Percentiles rank a stretch among this genome's conserved stretches.
phyloP scores from a whole-genome alignment of 2,113 vertebrate genomes.

The Siniperca knerii region DNA sequence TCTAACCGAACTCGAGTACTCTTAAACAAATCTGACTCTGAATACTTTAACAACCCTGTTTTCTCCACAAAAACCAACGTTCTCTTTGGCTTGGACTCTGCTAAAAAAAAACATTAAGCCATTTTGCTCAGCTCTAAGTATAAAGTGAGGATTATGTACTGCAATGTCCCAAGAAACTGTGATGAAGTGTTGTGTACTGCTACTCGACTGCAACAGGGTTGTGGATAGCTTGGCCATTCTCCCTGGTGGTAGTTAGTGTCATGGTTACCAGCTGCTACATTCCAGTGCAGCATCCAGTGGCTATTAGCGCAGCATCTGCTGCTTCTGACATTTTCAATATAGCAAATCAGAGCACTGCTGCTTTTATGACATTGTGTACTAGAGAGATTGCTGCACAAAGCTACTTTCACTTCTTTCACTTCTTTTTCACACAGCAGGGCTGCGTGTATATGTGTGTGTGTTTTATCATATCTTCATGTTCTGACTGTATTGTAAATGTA shows the following conservation, averaged over 20 bases:
- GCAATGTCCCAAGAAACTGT: constrained; percentile 19
- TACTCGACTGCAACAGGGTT: constrained; percentile 61
- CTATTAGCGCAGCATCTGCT: constrained; percentile 83
- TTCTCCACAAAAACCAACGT: background rate
- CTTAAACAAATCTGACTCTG: background rate
- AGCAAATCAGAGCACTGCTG: constrained; percentile 70
- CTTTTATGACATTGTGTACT: constrained; percentile 55
- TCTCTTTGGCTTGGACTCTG: background rate
- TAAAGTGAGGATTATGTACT: constrained; percentile 1
- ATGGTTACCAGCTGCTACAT: constrained; percentile 80
- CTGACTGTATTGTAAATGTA: background rate
- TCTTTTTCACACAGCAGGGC: background rate
- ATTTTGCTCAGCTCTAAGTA: background rate
- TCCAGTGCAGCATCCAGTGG: constrained; percentile 78
- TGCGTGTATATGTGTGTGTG: constrained; percentile 1
- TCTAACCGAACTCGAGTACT: background rate
- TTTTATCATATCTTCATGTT: background rate
- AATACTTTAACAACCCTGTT: background rate
- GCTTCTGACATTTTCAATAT: constrained; percentile 74
- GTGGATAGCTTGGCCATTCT: constrained; percentile 60
- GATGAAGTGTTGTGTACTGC: constrained; percentile 58
- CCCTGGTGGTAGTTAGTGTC: constrained; percentile 72
- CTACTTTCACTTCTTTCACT: constrained; percentile 11
- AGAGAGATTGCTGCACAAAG: constrained; percentile 28
- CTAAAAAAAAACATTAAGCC: background rate